Base-by-base conservation (phyloP, 2,113 vertebrate species). In the Chlorocebus sabaeus region DNA sequence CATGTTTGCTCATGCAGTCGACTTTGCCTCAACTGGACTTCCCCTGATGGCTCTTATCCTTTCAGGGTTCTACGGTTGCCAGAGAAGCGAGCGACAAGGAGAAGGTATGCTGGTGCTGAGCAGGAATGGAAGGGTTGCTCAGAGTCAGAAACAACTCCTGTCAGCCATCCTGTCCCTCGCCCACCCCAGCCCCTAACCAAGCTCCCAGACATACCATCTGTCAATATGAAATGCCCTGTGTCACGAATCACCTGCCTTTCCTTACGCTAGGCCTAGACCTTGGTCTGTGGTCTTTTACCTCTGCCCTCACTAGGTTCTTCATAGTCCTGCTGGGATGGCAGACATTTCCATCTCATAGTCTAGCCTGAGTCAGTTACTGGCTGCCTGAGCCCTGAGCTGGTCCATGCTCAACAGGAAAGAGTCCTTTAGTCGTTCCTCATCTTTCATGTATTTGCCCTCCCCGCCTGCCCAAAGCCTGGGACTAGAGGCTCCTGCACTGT, bases 21-120 rank as follows among this genome's bases (percentile, higher is more conserved):
- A 23, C 14, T 84, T 79, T 87, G n/a, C 88, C 87, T 95, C 67
- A 38, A 20, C 78, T 32, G 64, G 48, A 72, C n/a, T n/a, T 61
- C 76, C 89, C 50, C 88, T 97, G 68, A 96, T 32, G 64, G 80
- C 76, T 96, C 59, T n/a, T 97, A 52, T 68, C 88, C 93, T 89
- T 93, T 52, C 96, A 99, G 99, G 99, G 99, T 95, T 99, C 99
- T 48, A 99, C 99, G 0, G 99, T 99, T 85, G 99, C 99, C 55
- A 99, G 99, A 98, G 99, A 99, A 99, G 99, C 99, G 43, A 99
- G 99, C 32, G 99, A 99, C 97, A 99, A 99, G 96, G 99, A 99
- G 97, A 99, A 99, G 99, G 99, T 99, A 98, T 0, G 98, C 75
- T 45, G 81, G 72, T 45, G 61, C 43, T 25, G 73, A 45, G 52